Conservation (phyloP, 2,113 vertebrate species). For the Lipophrys pholis region DNA sequence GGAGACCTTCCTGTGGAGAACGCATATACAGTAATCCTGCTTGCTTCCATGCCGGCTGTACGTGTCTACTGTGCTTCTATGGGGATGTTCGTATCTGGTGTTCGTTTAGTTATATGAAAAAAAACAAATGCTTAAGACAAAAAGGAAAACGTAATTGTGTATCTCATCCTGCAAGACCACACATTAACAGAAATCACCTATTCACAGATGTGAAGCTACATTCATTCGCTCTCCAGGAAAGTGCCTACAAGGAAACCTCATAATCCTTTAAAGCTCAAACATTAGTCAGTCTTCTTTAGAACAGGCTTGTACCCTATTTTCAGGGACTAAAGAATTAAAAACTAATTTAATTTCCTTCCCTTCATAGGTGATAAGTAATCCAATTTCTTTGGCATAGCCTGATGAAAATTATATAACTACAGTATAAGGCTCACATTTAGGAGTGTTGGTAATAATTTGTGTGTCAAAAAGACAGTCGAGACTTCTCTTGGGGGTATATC, state of each 20-base stretch:
- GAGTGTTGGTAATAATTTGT: not conserved
- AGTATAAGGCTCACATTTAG: conserved; percentile 7
- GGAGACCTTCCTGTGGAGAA: conserved; percentile 18
- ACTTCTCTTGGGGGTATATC: conserved; percentile 12
- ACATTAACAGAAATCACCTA: conserved; percentile 42
- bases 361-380: conserved; percentile 1
- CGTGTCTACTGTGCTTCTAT: conserved; percentile 10
- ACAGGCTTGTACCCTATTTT: conserved; percentile 36
- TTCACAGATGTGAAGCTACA: conserved; percentile 53
- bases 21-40: not conserved
- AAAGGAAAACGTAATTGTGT: conserved; percentile 38
- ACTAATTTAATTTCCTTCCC: conserved; percentile 23
- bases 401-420: not conserved
- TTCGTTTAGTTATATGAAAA: conserved; percentile 19
- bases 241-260: conserved; percentile 43
- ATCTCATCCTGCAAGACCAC: conserved; percentile 46
- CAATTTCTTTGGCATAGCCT: conserved; percentile 39
- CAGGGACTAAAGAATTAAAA: conserved; percentile 15
- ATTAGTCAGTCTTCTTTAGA: conserved; percentile 22
- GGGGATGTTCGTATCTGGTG: not conserved
- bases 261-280: conserved; percentile 13
- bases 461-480: conserved; percentile 15
- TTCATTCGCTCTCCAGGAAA: conserved; percentile 23
- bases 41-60: conserved; percentile 17
- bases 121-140: conserved; percentile 52